Conservation (phyloP, 2,888 invertebrate species). For the Andrena dorsata region DNA sequence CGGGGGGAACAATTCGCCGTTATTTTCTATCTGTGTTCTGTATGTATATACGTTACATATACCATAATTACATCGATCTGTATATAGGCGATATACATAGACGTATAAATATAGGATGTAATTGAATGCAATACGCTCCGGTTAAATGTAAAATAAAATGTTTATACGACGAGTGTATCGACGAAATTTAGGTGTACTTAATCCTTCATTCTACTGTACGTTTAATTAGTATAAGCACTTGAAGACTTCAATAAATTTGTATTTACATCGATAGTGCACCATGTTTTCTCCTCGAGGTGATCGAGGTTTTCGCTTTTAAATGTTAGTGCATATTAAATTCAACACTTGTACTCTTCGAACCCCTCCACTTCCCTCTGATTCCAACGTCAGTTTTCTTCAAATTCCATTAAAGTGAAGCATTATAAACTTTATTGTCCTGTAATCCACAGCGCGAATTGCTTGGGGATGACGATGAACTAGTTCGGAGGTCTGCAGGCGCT, state of each 20-base stretch:
- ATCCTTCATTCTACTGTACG: slow-evolving; percentile 57
- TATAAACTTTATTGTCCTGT: too few relatives aligned
- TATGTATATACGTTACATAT: slow-evolving; percentile 69
- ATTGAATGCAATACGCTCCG: slow-evolving; percentile 24
- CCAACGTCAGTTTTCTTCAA: too few relatives aligned
- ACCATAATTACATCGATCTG: slow-evolving; percentile 45
- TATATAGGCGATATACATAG: slow-evolving; percentile 62
- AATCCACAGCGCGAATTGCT: too few relatives aligned
- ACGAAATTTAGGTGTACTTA: slow-evolving; percentile 57
- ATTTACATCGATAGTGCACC: slow-evolving; percentile 62
- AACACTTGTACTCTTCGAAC: too few relatives aligned
- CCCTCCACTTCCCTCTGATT: too few relatives aligned
- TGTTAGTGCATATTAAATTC: neutral
- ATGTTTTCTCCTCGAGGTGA: too few relatives aligned
- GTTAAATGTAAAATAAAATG: slow-evolving; percentile 65
- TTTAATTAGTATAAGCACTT: slow-evolving; percentile 63
- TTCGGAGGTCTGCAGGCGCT: neutral
- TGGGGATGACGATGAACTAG: too few relatives aligned
- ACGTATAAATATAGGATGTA: slow-evolving; percentile 36
- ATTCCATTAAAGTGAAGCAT: too few relatives aligned
- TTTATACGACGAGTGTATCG: slow-evolving; percentile 61
- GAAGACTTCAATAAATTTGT: slow-evolving; percentile 80
- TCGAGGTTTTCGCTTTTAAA: too few relatives aligned
- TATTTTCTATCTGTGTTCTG: slow-evolving; percentile 38
- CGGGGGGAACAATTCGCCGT: slow-evolving; percentile 8